Conservation (phyloP, 2,888 invertebrate genomes). For the Penaeus monodon region DNA sequence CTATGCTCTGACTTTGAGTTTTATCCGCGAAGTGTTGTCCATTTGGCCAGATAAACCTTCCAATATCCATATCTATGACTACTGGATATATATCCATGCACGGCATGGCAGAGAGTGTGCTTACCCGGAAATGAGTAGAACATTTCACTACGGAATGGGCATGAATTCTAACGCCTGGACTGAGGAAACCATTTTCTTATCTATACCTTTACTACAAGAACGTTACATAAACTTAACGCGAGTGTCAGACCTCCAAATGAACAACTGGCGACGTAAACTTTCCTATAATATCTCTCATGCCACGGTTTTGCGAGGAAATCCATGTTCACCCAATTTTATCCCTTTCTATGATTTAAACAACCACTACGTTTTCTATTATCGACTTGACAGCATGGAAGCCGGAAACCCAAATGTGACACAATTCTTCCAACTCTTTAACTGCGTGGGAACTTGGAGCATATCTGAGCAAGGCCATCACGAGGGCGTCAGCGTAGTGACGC, state of each 20-base stretch:
- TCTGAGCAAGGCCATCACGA: conserved; percentile 43
- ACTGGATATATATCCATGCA: too few relatives aligned
- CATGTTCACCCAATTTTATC: conserved; percentile 15
- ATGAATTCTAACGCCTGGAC: conserved; percentile 7
- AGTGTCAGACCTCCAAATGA: not conserved
- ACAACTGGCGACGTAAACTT: conserved; percentile 4
- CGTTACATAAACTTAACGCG: not conserved
- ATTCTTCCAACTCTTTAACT: conserved; percentile 31
- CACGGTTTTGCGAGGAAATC: conserved; percentile 19
- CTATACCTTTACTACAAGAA: not conserved
- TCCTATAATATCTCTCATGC: not conserved
- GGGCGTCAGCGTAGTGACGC: conserved; percentile 33
- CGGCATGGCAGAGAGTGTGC: too few relatives aligned
- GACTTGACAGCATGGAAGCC: not conserved
- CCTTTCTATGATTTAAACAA: not conserved
- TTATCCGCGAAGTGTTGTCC: conserved; percentile 41
- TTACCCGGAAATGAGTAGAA: too few relatives aligned
- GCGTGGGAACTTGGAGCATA: conserved; percentile 50
- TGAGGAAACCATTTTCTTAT: conserved; percentile 22
- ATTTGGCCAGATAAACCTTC: conserved; percentile 48
- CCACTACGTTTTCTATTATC: conserved; percentile 17
- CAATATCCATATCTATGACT: too few relatives aligned
- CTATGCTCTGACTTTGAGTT: conserved; percentile 48
- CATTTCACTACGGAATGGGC: conserved; percentile 12
- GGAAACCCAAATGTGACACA: conserved; percentile 4